phyloP scores from a whole-genome alignment of 2,113 vertebrate species.

The Rhizomys pruinosus region DNA sequence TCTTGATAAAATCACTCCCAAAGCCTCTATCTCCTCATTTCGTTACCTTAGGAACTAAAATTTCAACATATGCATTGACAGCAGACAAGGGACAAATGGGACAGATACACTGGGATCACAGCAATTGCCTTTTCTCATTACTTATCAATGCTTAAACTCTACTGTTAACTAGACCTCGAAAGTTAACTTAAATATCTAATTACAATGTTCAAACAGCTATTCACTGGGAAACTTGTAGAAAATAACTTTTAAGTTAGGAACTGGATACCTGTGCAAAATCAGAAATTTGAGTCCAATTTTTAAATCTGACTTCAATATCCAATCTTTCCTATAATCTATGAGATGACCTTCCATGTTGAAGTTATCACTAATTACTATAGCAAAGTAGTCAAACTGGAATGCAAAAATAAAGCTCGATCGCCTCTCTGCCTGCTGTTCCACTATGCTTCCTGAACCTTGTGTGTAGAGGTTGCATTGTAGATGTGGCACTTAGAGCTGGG shows the following conservation, averaged over 20 bases:
- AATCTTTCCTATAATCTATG: conserved; percentile 18
- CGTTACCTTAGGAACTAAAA: neutral
- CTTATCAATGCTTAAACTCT: neutral
- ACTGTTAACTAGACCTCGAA: conserved; percentile 43
- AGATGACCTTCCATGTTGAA: neutral
- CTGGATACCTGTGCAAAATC: neutral
- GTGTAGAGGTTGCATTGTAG: no score
- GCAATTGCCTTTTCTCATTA: conserved; percentile 8
- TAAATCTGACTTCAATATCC: conserved; percentile 1
- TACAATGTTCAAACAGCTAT: neutral
- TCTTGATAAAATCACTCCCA: neutral
- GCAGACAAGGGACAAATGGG: no score
- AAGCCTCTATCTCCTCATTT: neutral
- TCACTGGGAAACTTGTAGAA: conserved; percentile 13
- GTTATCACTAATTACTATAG: neutral
- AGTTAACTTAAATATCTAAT: conserved; percentile 44
- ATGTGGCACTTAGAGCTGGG: no score
- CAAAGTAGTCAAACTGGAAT: conserved; percentile 30
- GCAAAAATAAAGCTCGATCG: neutral
- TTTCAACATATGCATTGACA: neutral
- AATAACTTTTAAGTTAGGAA: conserved; percentile 16
- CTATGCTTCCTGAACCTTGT: no score
- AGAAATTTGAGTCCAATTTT: conserved; percentile 22
- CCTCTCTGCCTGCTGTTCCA: no score
- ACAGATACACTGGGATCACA: neutral